Percentiles rank a stretch among this genome's conserved stretches.
Evolutionary conservation across 2,888 invertebrate species (phyloP).

Genomic region (Pyrgus malvae): DNA sequence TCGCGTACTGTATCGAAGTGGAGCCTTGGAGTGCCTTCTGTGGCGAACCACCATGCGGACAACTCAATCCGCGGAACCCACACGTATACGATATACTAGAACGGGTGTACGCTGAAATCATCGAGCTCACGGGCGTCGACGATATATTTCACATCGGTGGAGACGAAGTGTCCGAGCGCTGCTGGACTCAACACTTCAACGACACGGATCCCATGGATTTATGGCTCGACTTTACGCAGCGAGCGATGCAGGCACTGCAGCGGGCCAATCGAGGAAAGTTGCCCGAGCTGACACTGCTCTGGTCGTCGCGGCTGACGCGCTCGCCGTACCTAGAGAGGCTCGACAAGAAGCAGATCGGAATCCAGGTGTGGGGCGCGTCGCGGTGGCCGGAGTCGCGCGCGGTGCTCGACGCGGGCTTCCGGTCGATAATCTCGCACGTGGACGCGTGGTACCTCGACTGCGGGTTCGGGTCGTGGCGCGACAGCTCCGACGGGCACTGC

Average conservation of each 20-base stretch:
- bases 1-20: constrained; percentile 90
- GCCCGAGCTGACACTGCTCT: constrained; percentile 84
- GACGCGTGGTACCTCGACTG: constrained; percentile 95
- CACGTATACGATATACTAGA: constrained; percentile 88
- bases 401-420: constrained; percentile 88
- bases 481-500: constrained; percentile 91
- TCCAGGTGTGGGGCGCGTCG: constrained; percentile 92
- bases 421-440: constrained; percentile 90
- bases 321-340: constrained; percentile 84
- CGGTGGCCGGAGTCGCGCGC: constrained; percentile 91
- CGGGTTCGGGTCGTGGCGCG: constrained; percentile 93
- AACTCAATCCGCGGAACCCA: constrained; percentile 91
- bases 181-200: constrained; percentile 89
- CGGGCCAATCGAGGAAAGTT: constrained; percentile 82
- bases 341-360: constrained; percentile 81
- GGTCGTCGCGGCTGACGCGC: constrained; percentile 90
- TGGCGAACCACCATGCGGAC: constrained; percentile 94
- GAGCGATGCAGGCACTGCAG: constrained; percentile 83
- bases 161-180: constrained; percentile 90
- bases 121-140: constrained; percentile 87
- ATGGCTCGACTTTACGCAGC: constrained; percentile 89
- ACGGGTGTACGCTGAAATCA: constrained; percentile 87
- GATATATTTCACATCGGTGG: constrained; percentile 93
- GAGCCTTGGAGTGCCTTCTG: constrained; percentile 91
- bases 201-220: constrained; percentile 89